Conservation (phyloP, 2,113 vertebrate species). For the Leptobrachium ailaonicum region DNA sequence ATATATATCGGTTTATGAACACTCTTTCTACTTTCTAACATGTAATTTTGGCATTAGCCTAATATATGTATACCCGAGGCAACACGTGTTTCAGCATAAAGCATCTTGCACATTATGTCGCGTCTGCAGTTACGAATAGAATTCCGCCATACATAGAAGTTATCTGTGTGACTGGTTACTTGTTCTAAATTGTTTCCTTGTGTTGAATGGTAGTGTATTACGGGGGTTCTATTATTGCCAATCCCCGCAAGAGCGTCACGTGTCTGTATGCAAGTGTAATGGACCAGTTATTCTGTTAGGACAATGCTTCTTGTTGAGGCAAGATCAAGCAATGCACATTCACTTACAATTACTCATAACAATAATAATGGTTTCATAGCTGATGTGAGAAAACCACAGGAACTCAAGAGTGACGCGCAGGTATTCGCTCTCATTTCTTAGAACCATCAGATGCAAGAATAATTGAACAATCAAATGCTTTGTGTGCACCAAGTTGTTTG, state of each 20-base stretch:
- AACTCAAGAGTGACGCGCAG: background rate
- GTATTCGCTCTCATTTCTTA: constrained; percentile 18
- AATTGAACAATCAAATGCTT: no score
- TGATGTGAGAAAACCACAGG: constrained; percentile 37
- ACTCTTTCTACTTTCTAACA: background rate
- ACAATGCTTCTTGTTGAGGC: constrained; percentile 11
- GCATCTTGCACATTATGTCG: background rate
- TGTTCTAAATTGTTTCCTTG: background rate
- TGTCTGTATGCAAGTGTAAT: background rate
- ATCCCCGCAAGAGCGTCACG: background rate
- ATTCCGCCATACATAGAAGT: background rate
- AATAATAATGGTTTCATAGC: constrained; percentile 18
- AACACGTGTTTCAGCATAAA: background rate
- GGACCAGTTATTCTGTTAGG: background rate
- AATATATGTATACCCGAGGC: background rate
- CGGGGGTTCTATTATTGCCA: background rate
- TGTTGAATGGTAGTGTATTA: background rate
- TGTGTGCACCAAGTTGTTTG: no score
- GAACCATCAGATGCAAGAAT: background rate
- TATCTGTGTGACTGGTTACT: background rate
- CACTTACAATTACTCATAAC: constrained; percentile 26
- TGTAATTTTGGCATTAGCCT: background rate
- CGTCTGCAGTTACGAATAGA: background rate
- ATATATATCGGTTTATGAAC: background rate
- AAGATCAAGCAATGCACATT: constrained; percentile 20